Conservation (phyloP, 2,888 invertebrate species). For the Tuberolachnus salignus region DNA sequence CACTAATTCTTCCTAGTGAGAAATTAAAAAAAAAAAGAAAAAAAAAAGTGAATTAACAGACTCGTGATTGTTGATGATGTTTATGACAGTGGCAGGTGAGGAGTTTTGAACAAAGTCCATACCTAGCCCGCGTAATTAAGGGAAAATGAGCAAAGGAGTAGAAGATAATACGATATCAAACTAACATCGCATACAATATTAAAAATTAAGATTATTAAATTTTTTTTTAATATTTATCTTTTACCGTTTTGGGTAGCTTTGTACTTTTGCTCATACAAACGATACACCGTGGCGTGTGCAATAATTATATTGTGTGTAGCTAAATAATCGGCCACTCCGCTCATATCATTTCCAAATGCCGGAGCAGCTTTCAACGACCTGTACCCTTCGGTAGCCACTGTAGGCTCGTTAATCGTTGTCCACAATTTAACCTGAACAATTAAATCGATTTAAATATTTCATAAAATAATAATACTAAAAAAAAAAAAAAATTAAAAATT, state of each 20-base stretch:
- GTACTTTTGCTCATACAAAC: slow-evolving; percentile 69
- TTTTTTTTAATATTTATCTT: not conserved
- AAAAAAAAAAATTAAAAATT: not conserved
- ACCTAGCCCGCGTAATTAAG: no score
- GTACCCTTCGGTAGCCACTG: slow-evolving; percentile 59
- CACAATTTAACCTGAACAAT: slow-evolving; percentile 64
- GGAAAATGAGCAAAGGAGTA: no score
- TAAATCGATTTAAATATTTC: not conserved
- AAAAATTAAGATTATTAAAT: not conserved
- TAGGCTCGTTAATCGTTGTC: slow-evolving; percentile 76
- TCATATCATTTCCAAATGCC: slow-evolving; percentile 61
- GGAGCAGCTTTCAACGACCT: slow-evolving; percentile 59
- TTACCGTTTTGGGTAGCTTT: slow-evolving; percentile 66
- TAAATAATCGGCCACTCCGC: slow-evolving; percentile 69
- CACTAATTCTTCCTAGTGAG: not conserved
- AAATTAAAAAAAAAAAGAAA: not conserved
- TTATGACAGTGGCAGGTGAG: no score
- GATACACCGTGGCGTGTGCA: slow-evolving; percentile 71
- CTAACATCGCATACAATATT: no score
- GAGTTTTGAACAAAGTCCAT: no score
- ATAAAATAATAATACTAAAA: no score
- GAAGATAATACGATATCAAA: no score
- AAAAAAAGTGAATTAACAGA: no score
- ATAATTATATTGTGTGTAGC: slow-evolving; percentile 70
- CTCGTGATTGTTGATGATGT: no score